phyloP scores from a whole-genome alignment of 1,140 invertebrate genomes.

The Rhopalosiphum maidis region DNA sequence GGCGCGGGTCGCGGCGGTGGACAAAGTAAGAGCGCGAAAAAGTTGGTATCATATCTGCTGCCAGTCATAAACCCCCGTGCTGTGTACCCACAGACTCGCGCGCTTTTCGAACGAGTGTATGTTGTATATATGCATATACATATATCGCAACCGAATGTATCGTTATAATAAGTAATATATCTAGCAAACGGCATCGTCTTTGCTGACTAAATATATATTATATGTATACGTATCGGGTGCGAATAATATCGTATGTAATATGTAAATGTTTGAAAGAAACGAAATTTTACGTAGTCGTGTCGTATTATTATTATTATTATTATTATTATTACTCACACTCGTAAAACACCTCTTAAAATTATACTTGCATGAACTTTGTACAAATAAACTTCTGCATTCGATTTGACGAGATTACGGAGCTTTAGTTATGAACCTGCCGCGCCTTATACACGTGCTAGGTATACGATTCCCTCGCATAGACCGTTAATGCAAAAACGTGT shows the following conservation, averaged over 20 bases:
- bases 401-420: conserved; percentile 25
- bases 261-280: neutral
- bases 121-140: no score
- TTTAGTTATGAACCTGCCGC: neutral
- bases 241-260: neutral
- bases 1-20: neutral
- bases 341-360: neutral
- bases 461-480: neutral
- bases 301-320: neutral
- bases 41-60: conserved; percentile 42
- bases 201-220: neutral
- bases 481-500: neutral
- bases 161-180: no score
- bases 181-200: no score
- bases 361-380: neutral
- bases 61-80: conserved; percentile 13
- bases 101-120: neutral
- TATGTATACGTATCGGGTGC: neutral
- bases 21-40: conserved; percentile 29
- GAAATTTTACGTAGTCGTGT: neutral
- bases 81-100: neutral
- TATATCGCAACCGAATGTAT: no score
- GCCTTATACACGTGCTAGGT: neutral
- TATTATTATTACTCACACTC: no score
- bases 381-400: conserved; percentile 16